phyloP scores from a whole-genome alignment of 2,113 vertebrate species.

The Daphoenositta chrysoptera region DNA sequence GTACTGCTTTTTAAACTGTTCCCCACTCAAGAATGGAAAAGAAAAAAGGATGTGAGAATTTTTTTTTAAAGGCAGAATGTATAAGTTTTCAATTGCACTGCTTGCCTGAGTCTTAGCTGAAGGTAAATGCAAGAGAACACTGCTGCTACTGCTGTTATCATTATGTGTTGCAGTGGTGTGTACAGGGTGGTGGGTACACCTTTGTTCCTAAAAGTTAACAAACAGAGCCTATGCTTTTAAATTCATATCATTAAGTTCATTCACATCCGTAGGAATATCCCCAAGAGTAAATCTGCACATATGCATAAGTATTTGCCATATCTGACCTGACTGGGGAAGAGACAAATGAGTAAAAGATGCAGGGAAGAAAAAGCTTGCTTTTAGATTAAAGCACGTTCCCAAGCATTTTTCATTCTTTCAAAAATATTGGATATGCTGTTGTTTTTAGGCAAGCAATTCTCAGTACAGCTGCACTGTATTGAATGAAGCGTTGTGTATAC shows the following conservation, averaged over 20 bases:
- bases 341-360: neutral
- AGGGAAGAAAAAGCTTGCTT: neutral
- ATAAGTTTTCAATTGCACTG: neutral
- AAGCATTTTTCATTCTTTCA: neutral
- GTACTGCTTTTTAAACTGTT: neutral
- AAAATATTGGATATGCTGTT: neutral
- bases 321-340: neutral
- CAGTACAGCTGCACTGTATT: rapidly evolving
- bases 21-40: neutral
- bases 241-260: neutral
- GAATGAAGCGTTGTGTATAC: neutral
- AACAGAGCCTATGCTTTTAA: neutral
- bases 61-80: neutral
- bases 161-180: neutral
- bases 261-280: neutral
- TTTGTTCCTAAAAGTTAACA: neutral
- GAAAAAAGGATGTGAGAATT: neutral
- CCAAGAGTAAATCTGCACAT: neutral
- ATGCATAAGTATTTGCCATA: neutral
- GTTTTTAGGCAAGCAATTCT: neutral
- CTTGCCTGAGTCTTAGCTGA: neutral
- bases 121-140: neutral
- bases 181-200: neutral
- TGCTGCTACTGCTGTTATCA: neutral
- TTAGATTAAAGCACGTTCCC: neutral